Percentiles rank a stretch among this genome's conserved stretches.
Evolutionary conservation across 2,797 vertebrate species (phyloP).

Genomic region (Anguilla anguilla): DNA sequence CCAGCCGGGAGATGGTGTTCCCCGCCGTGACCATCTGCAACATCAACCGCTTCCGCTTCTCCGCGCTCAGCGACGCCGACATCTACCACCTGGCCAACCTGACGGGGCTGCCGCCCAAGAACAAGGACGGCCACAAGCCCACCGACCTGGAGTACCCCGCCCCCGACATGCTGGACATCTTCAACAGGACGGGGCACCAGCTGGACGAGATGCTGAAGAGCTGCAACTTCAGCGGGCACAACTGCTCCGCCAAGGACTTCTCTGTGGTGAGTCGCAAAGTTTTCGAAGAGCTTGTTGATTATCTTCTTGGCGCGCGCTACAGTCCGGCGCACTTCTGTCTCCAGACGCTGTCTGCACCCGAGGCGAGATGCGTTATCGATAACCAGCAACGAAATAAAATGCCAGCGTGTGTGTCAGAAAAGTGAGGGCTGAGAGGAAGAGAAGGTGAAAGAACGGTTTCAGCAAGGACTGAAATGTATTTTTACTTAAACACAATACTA

Average conservation of each 20-base stretch:
- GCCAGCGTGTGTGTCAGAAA: neutral
- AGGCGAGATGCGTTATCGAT: neutral
- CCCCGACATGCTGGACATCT: slow-evolving; percentile 98
- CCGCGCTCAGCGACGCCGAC: slow-evolving; percentile 92
- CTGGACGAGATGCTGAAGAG: slow-evolving; percentile 97
- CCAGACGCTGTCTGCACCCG: neutral
- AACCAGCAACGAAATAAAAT: neutral
- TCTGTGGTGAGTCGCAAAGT: slow-evolving; percentile 88
- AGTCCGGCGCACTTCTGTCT: neutral
- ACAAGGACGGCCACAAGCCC: slow-evolving; percentile 92
- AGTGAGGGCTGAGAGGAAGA: neutral
- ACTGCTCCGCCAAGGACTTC: slow-evolving; percentile 93
- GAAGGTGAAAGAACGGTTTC: neutral
- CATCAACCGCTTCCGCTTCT: slow-evolving; percentile 98
- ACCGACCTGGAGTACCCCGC: slow-evolving; percentile 92
- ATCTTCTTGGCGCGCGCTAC: neutral
- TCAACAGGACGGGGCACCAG: slow-evolving; percentile 97
- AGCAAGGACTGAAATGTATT: neutral
- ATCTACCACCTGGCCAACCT: slow-evolving; percentile 98
- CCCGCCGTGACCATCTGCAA: slow-evolving; percentile 98
- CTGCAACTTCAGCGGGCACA: slow-evolving; percentile 99
- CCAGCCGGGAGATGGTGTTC: slow-evolving; percentile 88
- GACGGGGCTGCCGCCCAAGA: slow-evolving; percentile 95
- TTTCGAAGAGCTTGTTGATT: neutral
- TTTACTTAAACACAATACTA: neutral